Base-by-base conservation (phyloP, 2,113 vertebrate genomes). In the Lophotis ruficrista region DNA sequence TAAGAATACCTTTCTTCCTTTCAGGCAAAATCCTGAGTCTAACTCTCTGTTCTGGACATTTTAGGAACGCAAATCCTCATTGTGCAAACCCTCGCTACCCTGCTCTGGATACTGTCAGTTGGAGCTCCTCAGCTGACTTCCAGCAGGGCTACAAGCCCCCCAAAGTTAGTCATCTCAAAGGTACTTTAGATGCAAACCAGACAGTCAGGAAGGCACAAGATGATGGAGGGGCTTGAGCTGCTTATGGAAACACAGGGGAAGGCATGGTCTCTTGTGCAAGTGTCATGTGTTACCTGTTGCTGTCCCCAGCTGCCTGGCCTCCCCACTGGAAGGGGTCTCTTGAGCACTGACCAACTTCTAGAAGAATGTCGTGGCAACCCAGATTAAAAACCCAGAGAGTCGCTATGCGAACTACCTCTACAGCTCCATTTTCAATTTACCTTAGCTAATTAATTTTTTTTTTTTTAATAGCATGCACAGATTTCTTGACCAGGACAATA, bases 241-340 rank as follows among this genome's bases (percentile, higher is more conserved):
- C 33, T 18, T 16, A 7, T 64, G 48, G 45, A 64, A 64, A 35
- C 33, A 33, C 5, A 19, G 7, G 31, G 18, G 35, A 92, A 72
- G 68, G 10, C 1, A 1, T 3, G 2, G 25, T 71, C 43, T 56
- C 66, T 62, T 0, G 0, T 18, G 25, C 16, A 43, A 37, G 24
- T 12, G 7, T 47, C 65, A n/a, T 2, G 4, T 25, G 41, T 43
- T 41, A 41, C 41, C 41, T 41, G 41, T 41, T 54, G 23, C 24
- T 33, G 41, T 12, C 27, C 4, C 5, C 2, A 4, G 17, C 12
- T 61, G 31, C 37, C 38, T 48, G 66, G 51, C 10, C 33, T 30
- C 30, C 54, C 41, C 53, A 33, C 57, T 78, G 58, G 38, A 82
- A 90, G 33, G 50, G 11, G 14, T 47, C 38, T 81, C 48, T 12